phyloP scores from a whole-genome alignment of 2,888 invertebrate genomes.

The Pseudococcus jackbeardsleyi region DNA sequence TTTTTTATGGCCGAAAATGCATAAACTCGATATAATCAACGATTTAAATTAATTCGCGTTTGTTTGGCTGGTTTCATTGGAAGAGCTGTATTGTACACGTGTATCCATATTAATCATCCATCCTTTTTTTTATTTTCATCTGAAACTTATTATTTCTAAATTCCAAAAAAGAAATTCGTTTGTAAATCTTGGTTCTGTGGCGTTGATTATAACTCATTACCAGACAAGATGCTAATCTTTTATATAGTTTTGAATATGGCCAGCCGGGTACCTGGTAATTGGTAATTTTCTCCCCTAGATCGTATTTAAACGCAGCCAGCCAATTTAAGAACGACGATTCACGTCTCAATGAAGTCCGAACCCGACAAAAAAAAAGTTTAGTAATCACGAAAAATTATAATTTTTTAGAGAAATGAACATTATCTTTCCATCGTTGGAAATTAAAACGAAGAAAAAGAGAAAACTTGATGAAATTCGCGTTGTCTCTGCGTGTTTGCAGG shows the following conservation, averaged over 20 bases:
- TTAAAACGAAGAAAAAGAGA: neutral
- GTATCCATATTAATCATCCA: neutral
- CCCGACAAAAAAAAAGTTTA: neutral
- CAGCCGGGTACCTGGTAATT: neutral
- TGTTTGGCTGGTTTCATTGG: neutral
- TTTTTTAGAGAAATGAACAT: neutral
- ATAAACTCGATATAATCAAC: neutral
- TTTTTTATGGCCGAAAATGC: too few relatives aligned
- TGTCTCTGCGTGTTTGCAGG: neutral
- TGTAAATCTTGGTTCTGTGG: neutral
- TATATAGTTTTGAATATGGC: neutral
- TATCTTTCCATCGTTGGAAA: neutral
- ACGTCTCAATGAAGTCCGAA: neutral
- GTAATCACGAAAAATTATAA: constrained; percentile 2
- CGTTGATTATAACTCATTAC: neutral
- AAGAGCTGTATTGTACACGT: neutral
- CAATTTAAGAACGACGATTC: neutral
- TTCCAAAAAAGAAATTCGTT: neutral
- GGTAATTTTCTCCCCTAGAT: neutral
- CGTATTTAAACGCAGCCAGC: neutral
- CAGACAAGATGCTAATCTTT: neutral
- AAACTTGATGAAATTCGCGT: neutral
- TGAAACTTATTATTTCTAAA: neutral
- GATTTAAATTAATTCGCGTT: neutral
- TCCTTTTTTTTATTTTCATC: neutral